Base-by-base conservation (phyloP, 2,797 vertebrate species). In the Xenops minutus region DNA sequence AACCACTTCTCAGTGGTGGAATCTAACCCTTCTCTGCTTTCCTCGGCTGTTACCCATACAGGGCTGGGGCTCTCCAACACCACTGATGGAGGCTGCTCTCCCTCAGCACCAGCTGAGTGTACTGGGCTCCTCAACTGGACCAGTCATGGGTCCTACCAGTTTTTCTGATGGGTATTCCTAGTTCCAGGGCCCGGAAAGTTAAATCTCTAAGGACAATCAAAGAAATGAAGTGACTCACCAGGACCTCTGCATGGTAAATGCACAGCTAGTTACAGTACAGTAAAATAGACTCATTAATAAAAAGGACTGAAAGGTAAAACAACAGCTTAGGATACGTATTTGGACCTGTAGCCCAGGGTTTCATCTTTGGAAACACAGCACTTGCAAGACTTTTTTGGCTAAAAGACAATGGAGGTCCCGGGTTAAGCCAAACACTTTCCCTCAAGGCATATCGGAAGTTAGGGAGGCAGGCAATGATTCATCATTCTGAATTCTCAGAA, bases 401-500 rank as follows among this genome's bases (percentile, higher is more conserved):
- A 19, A 84, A 76, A 92, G 54, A 36, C 58, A 85, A 67, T 6
- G 23, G 29, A 88, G 58, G 78, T 27, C 76, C 81, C 71, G 64
- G 87, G 58, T 89, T 73, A 88, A 96, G 44, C 52, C 68, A 80
- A 80, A 71, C 51, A 88, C 92, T 87, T 79, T 75, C 79, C 89
- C 92, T 91, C 75, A 62, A 85, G 52, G 91, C 63, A 0, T 61
- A 63, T 94, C 27, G 64, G 93, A 97, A 96, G 91, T 89, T 68
- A 58, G 73, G 82, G 94, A 94, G 85, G 92, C 12, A 3, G 62
- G 69, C 41, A 91, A 20, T 97, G 96, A 78, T 84, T 96, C 92
- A 95, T 91, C 93, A 88, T 73, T 88, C 95, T 15, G 7, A 89
- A 92, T 88, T 93, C 95, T 92, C 90, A 93, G 96, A 97, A 97